Percentiles rank a stretch among this genome's conserved stretches.
phyloP scores from a whole-genome alignment of 2,113 vertebrate species.

The Saguinus imperator region DNA sequence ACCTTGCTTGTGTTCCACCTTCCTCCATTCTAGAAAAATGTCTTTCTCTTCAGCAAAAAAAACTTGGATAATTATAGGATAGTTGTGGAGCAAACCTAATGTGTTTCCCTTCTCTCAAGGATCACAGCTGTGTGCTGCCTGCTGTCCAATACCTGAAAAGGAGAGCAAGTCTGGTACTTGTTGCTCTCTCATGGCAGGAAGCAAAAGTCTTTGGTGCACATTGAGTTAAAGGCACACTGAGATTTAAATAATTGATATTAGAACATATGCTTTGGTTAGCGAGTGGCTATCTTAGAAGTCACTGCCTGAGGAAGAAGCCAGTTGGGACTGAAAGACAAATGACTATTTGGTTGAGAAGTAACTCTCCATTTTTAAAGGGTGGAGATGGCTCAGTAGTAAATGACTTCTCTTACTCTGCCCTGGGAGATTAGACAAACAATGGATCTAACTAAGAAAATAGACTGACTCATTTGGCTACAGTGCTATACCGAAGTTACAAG shows the following conservation, averaged over 20 bases:
- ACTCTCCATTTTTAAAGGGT: constrained; percentile 72
- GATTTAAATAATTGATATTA: constrained; percentile 27
- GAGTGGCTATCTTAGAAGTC: not conserved
- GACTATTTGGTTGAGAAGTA: constrained; percentile 60
- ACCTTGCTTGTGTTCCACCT: not conserved
- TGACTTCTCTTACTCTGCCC: constrained; percentile 71
- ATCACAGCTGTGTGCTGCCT: not conserved
- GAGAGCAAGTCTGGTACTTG: not conserved
- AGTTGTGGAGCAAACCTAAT: not conserved
- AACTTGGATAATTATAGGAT: not conserved
- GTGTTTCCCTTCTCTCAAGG: not conserved
- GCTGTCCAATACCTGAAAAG: not conserved
- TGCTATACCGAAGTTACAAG: constrained; percentile 64
- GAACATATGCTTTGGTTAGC: not conserved
- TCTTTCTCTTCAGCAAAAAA: not conserved
- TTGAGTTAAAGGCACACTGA: constrained; percentile 34
- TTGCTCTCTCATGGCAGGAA: not conserved
- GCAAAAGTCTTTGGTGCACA: not conserved
- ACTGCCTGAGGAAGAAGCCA: constrained; percentile 39
- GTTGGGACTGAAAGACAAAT: constrained; percentile 58
- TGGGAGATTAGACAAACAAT: constrained; percentile 81
- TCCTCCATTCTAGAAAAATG: not conserved
- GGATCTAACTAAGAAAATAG: constrained; percentile 78
- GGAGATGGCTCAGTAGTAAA: constrained; percentile 73
- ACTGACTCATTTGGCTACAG: constrained; percentile 77